A percentile compares a stretch with the other conserved stretches of the same genome.
phyloP scores from a whole-genome alignment of 2,113 vertebrate genomes.

The Tychaedon coryphoeus region DNA sequence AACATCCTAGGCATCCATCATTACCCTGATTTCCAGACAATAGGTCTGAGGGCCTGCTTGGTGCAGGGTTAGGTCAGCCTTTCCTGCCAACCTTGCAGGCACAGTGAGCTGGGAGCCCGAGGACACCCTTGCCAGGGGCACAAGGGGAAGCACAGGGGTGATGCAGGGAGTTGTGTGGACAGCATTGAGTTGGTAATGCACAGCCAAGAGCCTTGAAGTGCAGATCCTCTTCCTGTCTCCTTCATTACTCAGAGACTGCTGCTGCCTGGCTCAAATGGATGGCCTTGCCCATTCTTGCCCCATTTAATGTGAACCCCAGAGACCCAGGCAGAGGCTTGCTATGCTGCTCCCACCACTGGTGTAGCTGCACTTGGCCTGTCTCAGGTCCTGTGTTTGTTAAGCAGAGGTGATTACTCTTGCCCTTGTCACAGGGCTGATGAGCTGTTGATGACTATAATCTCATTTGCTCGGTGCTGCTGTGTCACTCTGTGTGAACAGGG shows the following conservation, averaged over 20 bases:
- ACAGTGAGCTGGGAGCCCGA: not conserved
- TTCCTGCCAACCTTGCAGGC: constrained; percentile 45
- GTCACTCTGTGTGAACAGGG: not conserved
- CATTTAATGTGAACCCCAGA: not conserved
- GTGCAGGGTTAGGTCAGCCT: constrained; percentile 59
- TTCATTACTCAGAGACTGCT: not conserved
- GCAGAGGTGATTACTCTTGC: not conserved
- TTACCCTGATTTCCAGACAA: constrained; percentile 57
- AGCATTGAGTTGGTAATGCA: not conserved
- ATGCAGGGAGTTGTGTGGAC: not conserved
- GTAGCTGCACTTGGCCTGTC: not conserved
- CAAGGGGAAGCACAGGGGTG: not conserved
- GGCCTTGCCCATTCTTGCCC: not conserved
- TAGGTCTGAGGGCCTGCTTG: constrained; percentile 38
- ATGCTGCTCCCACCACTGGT: not conserved
- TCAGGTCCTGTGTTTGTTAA: not conserved
- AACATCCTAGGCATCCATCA: constrained; percentile 65
- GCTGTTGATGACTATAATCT: not conserved
- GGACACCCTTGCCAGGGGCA: not conserved
- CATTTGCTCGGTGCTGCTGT: not conserved
- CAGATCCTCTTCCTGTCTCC: not conserved
- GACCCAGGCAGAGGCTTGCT: not conserved
- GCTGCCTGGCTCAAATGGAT: not conserved
- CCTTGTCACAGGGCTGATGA: not conserved
- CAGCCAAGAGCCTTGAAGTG: not conserved